Evolutionary conservation across 2,888 invertebrate genomes (phyloP).

Genomic region (Oegoconia quadripuncta): DNA sequence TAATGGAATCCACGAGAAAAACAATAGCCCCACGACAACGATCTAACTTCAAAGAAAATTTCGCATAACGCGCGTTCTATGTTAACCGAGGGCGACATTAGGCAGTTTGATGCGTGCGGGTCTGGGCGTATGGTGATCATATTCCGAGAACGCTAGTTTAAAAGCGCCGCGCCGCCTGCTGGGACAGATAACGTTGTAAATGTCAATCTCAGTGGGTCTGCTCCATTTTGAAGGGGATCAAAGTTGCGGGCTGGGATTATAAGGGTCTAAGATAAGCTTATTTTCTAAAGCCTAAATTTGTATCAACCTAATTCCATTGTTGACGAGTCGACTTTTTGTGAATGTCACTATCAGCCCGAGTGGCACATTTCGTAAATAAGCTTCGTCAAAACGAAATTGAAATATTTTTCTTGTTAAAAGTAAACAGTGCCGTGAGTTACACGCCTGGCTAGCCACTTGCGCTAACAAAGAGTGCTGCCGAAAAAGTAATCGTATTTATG

Average conservation of each 20-base stretch:
- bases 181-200: constrained; percentile 67
- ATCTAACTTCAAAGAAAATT: constrained; percentile 30
- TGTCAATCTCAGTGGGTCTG: constrained; percentile 69
- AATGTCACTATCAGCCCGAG: constrained; percentile 1
- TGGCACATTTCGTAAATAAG: constrained; percentile 22
- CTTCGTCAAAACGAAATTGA: constrained; percentile 13
- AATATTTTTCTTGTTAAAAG: constrained; percentile 10
- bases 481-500: constrained; percentile 26
- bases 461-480: constrained; percentile 13
- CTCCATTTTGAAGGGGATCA: constrained; percentile 70
- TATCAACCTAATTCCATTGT: constrained; percentile 56
- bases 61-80: constrained; percentile 28
- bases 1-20: neutral
- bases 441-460: constrained; percentile 1
- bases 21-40: constrained; percentile 9
- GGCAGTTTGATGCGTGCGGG: constrained; percentile 29
- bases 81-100: constrained; percentile 30
- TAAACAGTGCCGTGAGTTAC: neutral
- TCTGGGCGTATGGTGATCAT: constrained; percentile 28
- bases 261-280: constrained; percentile 75
- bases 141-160: constrained; percentile 45
- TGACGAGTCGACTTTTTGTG: constrained; percentile 41
- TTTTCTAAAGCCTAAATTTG: constrained; percentile 69
- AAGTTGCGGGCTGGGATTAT: constrained; percentile 73
- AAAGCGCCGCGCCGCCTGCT: constrained; percentile 51